Evolutionary conservation across 53 echinoderm and acorn worm genomes (phyloP).

Genomic region (Glandiceps talaboti): DNA sequence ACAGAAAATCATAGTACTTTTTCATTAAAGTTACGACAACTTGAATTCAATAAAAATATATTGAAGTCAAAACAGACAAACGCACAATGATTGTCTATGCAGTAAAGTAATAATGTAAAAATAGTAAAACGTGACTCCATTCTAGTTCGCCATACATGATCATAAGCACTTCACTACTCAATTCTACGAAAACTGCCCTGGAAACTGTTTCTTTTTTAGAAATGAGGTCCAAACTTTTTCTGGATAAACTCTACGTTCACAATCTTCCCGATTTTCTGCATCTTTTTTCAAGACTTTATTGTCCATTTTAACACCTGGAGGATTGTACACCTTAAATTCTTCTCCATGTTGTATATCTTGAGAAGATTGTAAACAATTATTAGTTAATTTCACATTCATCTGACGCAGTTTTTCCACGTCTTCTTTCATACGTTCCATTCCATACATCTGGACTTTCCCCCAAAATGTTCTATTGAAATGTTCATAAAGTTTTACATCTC

Average conservation of each 20-base stretch:
- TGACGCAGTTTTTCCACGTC: conserved; percentile 39
- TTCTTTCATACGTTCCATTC: conserved; percentile 50
- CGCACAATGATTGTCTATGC: too few species aligned
- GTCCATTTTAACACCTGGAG: neutral
- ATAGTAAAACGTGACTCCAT: too few species aligned
- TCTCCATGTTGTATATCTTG: neutral
- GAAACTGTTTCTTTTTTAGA: neutral
- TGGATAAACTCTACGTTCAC: neutral
- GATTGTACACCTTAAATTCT: neutral
- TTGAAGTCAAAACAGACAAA: too few species aligned
- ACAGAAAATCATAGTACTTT: too few species aligned
- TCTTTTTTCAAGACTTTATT: neutral
- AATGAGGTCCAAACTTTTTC: neutral
- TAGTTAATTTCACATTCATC: conserved; percentile 40
- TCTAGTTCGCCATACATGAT: too few species aligned
- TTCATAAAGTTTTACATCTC: conserved; percentile 72
- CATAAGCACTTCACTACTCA: too few species aligned
- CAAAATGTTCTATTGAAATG: conserved; percentile 80
- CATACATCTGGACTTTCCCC: conserved; percentile 52
- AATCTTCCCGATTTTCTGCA: neutral
- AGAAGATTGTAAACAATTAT: conserved; percentile 48
- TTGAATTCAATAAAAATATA: too few species aligned
- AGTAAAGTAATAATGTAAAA: too few species aligned
- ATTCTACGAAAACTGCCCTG: neutral
- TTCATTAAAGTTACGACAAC: too few species aligned